A percentile compares a stretch with the other conserved stretches of the same genome.
phyloP scores from a whole-genome alignment of 2,113 vertebrate species.

The Eublepharis macularius region DNA sequence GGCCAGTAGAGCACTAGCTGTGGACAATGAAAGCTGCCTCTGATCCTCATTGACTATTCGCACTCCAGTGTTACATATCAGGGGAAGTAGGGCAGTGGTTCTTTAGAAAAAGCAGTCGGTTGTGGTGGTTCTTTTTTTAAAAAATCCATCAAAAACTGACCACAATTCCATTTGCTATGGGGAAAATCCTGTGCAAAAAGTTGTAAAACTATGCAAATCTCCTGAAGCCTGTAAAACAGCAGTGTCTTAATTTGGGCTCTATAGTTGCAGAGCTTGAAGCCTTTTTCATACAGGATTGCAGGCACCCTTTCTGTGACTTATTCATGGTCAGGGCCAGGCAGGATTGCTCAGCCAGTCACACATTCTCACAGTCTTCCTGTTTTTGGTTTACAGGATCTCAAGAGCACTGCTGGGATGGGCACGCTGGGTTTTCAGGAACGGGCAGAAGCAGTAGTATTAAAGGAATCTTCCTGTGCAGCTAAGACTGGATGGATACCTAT shows the following conservation, averaged over 20 bases:
- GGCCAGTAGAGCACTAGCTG: background rate
- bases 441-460: background rate
- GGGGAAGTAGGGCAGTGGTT: background rate
- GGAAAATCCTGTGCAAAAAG: background rate
- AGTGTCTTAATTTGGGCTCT: too few relatives aligned
- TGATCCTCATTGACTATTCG: background rate
- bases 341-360: background rate
- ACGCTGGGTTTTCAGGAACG: background rate
- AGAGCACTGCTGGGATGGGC: constrained; percentile 15
- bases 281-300: background rate
- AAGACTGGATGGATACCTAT: background rate
- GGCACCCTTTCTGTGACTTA: background rate
- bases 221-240: background rate
- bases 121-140: background rate
- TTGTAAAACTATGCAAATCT: background rate
- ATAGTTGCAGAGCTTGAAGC: background rate
- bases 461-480: background rate
- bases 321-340: background rate
- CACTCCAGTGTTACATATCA: too few relatives aligned
- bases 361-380: background rate
- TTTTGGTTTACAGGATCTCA: constrained; percentile 5
- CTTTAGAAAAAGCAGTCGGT: background rate
- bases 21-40: background rate
- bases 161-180: background rate
- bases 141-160: background rate